Conservation (phyloP, 2,113 vertebrate genomes). For the Meriones unguiculatus region DNA sequence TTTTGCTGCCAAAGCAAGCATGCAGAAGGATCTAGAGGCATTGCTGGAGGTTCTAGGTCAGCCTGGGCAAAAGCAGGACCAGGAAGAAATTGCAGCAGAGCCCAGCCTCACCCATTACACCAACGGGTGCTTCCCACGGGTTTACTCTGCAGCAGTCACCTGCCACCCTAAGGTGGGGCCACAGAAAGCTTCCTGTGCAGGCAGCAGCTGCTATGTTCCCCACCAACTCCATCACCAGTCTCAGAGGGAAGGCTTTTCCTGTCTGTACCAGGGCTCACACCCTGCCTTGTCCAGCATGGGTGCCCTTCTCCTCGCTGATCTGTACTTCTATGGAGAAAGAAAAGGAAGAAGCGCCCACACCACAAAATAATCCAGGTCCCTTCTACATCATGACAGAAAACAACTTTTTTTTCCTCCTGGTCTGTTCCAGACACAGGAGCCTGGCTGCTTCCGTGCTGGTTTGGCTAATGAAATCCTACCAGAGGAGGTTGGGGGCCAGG, state of each 20-base stretch:
- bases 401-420: background rate
- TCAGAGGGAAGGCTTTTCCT: background rate
- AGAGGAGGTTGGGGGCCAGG: background rate
- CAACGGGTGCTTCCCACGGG: background rate
- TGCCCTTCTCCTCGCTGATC: too few species aligned
- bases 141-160: background rate
- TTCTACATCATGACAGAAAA: background rate
- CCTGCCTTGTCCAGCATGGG: background rate
- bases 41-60: background rate
- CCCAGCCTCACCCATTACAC: rapidly evolving
- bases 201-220: background rate
- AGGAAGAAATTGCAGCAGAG: background rate
- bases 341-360: background rate
- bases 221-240: background rate
- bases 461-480: background rate
- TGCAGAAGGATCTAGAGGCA: background rate
- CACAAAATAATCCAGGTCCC: background rate
- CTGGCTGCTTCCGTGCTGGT: background rate
- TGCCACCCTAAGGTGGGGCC: background rate
- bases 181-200: background rate
- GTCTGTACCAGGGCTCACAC: background rate
- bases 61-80: background rate
- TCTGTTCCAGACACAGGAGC: background rate
- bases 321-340: background rate
- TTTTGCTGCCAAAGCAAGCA: background rate